These are phyloP conservation scores for Bilobella aurantiaca DNA, from an alignment of 1,140 invertebrate genomes.

Conservation along the genomic window DNA sequence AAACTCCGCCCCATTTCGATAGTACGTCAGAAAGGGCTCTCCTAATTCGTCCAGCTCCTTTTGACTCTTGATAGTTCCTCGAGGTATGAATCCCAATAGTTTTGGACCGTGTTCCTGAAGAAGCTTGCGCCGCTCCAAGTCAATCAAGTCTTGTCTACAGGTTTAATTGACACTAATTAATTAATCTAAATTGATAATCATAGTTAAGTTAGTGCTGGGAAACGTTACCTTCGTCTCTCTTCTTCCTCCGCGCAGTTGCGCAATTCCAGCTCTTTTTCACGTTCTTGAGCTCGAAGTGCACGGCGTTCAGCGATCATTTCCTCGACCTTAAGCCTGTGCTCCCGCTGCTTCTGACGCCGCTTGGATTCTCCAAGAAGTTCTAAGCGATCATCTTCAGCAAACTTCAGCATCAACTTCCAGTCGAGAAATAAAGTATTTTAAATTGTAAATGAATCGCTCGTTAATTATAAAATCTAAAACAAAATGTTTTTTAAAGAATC, in stretches of 20 bases:
- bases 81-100: slow-evolving; percentile 29
- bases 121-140: slow-evolving; percentile 20
- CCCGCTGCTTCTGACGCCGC: slow-evolving; percentile 25
- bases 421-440: background rate
- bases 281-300: slow-evolving; percentile 25
- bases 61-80: slow-evolving; percentile 26
- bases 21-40: slow-evolving; percentile 29
- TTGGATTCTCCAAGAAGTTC: slow-evolving; percentile 26
- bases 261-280: slow-evolving; percentile 20
- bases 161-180: too few relatives aligned
- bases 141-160: slow-evolving; percentile 22
- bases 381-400: slow-evolving; percentile 33
- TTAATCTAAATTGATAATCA: too few relatives aligned
- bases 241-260: slow-evolving; percentile 27
- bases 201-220: too few relatives aligned
- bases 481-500: background rate
- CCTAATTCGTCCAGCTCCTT: slow-evolving; percentile 27
- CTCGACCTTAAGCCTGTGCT: slow-evolving; percentile 31
- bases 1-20: slow-evolving; percentile 14
- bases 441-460: background rate
- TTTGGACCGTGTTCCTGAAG: slow-evolving; percentile 28
- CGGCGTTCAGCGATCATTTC: slow-evolving; percentile 31
- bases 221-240: slow-evolving; percentile 15
- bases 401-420: slow-evolving; percentile 34
- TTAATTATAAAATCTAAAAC: background rate